Evolutionary conservation across 2,888 invertebrate genomes (phyloP), one percentile per base, ranked within the genome.

Genomic region (Sphaerophoria rueppellii): DNA sequence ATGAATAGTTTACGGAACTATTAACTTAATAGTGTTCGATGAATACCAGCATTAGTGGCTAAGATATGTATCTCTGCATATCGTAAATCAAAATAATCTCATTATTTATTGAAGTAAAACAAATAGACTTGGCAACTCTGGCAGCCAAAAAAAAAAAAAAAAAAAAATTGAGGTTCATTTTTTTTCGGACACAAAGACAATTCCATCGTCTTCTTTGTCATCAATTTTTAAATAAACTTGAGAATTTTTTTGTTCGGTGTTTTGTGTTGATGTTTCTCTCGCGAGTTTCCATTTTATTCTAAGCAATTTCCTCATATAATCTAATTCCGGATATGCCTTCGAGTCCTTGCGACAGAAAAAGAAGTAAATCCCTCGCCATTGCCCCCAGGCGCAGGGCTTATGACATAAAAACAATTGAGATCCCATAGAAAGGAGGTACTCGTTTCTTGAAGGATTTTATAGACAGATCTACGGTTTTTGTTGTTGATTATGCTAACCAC

Each of bases 291-390:
- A 48, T 79, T 79, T 79, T 65, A 43, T 83, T 80, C 79, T 71
- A 67, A 79, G 74, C 79, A 83, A 83, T 74, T 83, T 71, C 82
- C 79, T 55, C 35, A 37, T 48, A 65, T 80, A 79, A 79, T 83
- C 80, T 80, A 75, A 79, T 83, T 79, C 71, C 79, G 79, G 82
- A 83, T 75, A 75, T 79, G 60, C 50, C 60, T 73, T 14, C 14
- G 34, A 70, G 43, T n/a, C 46, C 16, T 57, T 57, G 32, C 7
- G 54, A 16, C 52, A 37, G 46, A 37, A 35, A 55, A 16, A 48
- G 24, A 54, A 77, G 70, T 34, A 65, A 35, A 70, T 24, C 79
- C 46, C 67, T 65, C 65, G 35, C 48, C 48, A 71, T 65, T 61
- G 79, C 82, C 54, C 24, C 58, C 48, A 48, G 74, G 82, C 24